Conservation (phyloP, 2,888 invertebrate genomes). For the Ectemnius continuus region DNA sequence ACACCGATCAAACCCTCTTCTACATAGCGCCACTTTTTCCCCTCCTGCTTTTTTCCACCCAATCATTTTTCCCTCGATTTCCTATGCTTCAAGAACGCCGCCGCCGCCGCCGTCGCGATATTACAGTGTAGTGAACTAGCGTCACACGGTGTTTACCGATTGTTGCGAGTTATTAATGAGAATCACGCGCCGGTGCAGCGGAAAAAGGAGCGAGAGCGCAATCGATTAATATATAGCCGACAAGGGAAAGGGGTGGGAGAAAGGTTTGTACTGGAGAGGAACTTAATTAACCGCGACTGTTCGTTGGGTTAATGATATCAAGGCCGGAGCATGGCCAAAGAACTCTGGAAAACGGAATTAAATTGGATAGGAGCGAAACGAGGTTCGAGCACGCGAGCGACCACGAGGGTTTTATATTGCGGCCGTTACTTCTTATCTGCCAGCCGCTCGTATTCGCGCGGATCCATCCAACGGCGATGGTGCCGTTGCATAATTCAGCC, state of each 20-base stretch:
- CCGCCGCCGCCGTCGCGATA: no score
- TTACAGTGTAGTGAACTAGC: no score
- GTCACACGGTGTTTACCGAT: no score
- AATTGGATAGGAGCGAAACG: slow-evolving; percentile 42
- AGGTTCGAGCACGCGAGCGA: slow-evolving; percentile 33
- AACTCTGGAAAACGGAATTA: slow-evolving; percentile 40
- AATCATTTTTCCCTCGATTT: slow-evolving; percentile 21
- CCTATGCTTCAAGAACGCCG: slow-evolving; percentile 18
- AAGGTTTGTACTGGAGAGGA: slow-evolving; percentile 26
- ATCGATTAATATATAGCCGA: slow-evolving; percentile 32
- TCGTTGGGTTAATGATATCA: slow-evolving; percentile 45
- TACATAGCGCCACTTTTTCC: background rate
- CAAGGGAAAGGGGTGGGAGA: slow-evolving; percentile 31
- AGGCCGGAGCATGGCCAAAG: slow-evolving; percentile 35
- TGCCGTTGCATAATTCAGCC: no score
- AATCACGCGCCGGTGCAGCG: background rate
- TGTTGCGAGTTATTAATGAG: no score
- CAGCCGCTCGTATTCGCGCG: background rate
- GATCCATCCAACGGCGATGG: no score
- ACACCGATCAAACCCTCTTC: background rate
- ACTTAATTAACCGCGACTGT: slow-evolving; percentile 55
- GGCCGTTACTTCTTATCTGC: slow-evolving; percentile 26
- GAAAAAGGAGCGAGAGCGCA: background rate
- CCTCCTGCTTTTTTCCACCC: slow-evolving; percentile 2
- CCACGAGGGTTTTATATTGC: slow-evolving; percentile 5